Evolutionary conservation across 2,113 vertebrate genomes (phyloP), one percentile per base, ranked within the genome.

Genomic region (Melanerpes aurifrons): DNA sequence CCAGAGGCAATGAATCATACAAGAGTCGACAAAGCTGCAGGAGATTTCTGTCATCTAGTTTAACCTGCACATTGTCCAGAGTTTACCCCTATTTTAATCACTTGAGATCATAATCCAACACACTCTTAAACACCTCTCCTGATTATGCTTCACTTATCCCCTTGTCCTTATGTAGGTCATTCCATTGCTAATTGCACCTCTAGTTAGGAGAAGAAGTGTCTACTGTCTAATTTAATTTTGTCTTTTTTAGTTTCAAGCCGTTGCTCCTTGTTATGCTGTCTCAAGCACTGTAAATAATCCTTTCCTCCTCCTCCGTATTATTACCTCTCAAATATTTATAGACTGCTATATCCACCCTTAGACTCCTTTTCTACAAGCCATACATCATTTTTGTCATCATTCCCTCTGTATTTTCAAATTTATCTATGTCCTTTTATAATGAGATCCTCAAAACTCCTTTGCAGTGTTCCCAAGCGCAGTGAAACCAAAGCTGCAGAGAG

Each of bases 301-400:
- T 97, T 97, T 97, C 96, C 95, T 91, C 96, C 96, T 94, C 96
- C 93, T 95, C 90, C 97, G 84, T 95, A 98, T 97, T 97, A 98
- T 97, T 97, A 96, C 97, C 97, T 96, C 95, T 98, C 97, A 97
- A 96, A 97, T 97, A 98, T 98, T 98, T 98, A 98, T 98, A 98
- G 97, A 97, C 97, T 96, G 96, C 97, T 97, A 97, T 97, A 96
- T 93, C 91, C 85, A 97, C 87, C 95, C 93, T 90, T 93, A 96
- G 91, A 97, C 97, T 98, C 95, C 95, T 96, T 96, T 96, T 96
- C 96, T 97, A 97, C 80, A 92, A 96, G 93, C 50, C 89, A 45
- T 98, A 90, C 85, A 97, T 98, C 97, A 98, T 87, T 97, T 98
- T 96, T 97, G 97, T 96, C 96, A 97, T 83, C 92, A 77, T 97